Base-by-base conservation (phyloP, 53 echinoderm and acorn worm species). In the Crossaster papposus region DNA sequence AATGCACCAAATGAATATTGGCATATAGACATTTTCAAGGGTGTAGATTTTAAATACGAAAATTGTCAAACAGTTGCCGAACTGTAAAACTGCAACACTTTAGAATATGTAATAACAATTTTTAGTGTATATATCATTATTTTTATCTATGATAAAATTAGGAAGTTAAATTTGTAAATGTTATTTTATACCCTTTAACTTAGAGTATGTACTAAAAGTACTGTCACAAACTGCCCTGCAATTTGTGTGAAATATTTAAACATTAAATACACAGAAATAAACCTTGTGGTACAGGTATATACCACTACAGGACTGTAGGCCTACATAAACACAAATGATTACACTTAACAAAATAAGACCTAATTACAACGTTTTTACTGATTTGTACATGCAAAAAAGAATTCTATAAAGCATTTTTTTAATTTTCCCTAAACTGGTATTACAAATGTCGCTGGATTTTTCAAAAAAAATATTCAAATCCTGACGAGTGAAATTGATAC, bases 201-300 rank as follows among this genome's bases (percentile, higher is more conserved):
- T 83, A 83, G 65, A 26, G 20, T 29, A 65, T 83, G 76, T 76
- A 75, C 75, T 77, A 35, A 73, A 77, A 87, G 87, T 87, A 87
- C 87, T 87, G 87, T 87, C 87, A 87, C 87, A 87, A 77, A 58
- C 76, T 62, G 87, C 87, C 75, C 87, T 3, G 87, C 87, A 87
- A 75, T 77, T 58, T 87, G 87, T 87, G 87, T 87, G 75, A 37
- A 76, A 1, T 31, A 75, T 62, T 77, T 55, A 76, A 77, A 36
- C 58, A 31, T 35, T 0, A 26, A 5, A 68, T 3, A 24, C 28
- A 4, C 11, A 0, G 58, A 20, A 0, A n/a, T 24, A n/a, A n/a
- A 68, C 0, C n/a, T 58, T 58, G 15, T 15, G 15, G 17, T 58
- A 11, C 22, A 58, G 44, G 44, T 0, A 5, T 44, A 44, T 9